Conservation (phyloP, 1,140 invertebrate species). For the Drosophila eugracilis region DNA sequence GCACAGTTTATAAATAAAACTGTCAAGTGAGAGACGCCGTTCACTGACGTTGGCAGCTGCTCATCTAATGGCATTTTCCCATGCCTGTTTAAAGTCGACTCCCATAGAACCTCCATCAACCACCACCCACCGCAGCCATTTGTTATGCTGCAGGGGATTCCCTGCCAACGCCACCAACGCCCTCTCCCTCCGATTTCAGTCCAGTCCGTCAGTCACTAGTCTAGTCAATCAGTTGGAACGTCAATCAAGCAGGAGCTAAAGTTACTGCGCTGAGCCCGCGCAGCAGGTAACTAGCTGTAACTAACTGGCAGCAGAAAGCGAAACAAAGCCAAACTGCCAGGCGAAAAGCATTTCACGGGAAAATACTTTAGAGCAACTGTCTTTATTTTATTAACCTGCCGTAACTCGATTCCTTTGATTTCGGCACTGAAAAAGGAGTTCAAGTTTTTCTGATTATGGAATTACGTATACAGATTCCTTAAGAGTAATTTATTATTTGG, state of each 20-base stretch:
- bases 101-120: background rate
- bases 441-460: background rate
- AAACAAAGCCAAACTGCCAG: constrained; percentile 12
- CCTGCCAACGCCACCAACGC: background rate
- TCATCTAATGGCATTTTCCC: constrained; percentile 63
- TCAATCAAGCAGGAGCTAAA: constrained; percentile 49
- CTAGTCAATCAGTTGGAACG: constrained; percentile 60
- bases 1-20: constrained; percentile 82
- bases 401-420: constrained; percentile 1
- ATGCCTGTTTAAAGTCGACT: constrained; percentile 51
- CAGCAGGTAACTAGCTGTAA: constrained; percentile 64
- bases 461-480: no score
- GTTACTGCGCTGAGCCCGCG: constrained; percentile 38
- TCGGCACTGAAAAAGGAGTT: background rate
- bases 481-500: no score
- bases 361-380: background rate
- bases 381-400: background rate
- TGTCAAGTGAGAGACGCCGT: constrained; percentile 64
- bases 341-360: constrained; percentile 1
- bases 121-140: constrained; percentile 38
- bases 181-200: constrained; percentile 23
- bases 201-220: constrained; percentile 49
- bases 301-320: constrained; percentile 47
- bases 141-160: constrained; percentile 43
- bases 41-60: constrained; percentile 71